These are phyloP conservation scores for Hormaphis cornu DNA, from an alignment of 1,140 invertebrate species.

Conservation along the genomic window DNA sequence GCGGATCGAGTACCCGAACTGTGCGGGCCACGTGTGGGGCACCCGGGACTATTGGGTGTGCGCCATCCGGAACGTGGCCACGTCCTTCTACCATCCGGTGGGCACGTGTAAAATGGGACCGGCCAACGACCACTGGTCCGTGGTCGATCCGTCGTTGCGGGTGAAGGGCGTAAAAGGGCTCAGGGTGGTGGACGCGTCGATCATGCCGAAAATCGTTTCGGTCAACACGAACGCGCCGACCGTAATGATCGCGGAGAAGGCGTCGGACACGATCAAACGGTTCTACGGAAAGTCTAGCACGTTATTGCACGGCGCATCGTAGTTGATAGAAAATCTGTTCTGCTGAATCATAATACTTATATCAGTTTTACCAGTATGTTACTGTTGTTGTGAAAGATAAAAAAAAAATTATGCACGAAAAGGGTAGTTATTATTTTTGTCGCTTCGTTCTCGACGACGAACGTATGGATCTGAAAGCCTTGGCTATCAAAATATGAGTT, in stretches of 20 bases:
- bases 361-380: too few species aligned
- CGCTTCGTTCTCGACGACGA: too few species aligned
- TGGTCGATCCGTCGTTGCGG: conserved; percentile 45
- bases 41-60: conserved; percentile 40
- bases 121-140: conserved; percentile 41
- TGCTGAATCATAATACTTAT: too few species aligned
- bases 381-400: too few species aligned
- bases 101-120: conserved; percentile 36
- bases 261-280: conserved; percentile 45
- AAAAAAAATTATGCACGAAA: too few species aligned
- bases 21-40: conserved; percentile 31
- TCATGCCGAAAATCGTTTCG: conserved; percentile 43
- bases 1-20: conserved; percentile 48
- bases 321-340: too few species aligned
- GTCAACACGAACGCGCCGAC: conserved; percentile 42
- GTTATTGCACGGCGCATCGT: conserved; percentile 57
- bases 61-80: conserved; percentile 37
- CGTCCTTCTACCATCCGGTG: conserved; percentile 39
- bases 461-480: too few species aligned
- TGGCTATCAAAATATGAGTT: too few species aligned
- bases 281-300: conserved; percentile 47
- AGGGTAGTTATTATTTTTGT: too few species aligned
- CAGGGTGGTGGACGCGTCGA: conserved; percentile 43
- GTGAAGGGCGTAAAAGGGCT: conserved; percentile 39
- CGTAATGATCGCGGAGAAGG: conserved; percentile 52